Conservation (phyloP, 1,140 invertebrate genomes). For the Aplysia californica region DNA sequence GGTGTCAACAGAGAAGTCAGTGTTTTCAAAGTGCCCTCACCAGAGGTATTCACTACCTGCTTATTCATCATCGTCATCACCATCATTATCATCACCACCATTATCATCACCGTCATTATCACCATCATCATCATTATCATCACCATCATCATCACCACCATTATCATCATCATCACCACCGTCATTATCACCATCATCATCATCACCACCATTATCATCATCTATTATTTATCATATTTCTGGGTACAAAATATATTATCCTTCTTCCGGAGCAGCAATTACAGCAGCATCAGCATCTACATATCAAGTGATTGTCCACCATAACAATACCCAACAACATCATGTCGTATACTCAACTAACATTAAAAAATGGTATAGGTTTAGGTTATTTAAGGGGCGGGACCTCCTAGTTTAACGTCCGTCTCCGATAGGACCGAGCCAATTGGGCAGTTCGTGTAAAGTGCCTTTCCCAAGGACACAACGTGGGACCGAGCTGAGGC, state of each 20-base stretch:
- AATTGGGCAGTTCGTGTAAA: no score
- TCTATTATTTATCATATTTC: not conserved
- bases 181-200: conserved; percentile 22
- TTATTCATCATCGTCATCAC: conserved; percentile 25
- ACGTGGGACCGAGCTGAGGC: no score
- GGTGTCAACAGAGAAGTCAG: no score
- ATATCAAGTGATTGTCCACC: not conserved
- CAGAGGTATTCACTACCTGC: not conserved
- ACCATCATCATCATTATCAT: conserved; percentile 17
- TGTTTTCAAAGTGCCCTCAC: no score
- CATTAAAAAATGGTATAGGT: not conserved
- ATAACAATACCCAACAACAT: not conserved
- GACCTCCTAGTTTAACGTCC: no score
- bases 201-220: conserved; percentile 19
- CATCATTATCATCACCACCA: conserved; percentile 20
- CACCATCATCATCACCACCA: conserved; percentile 23
- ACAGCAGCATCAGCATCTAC: not conserved
- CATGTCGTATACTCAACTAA: not conserved
- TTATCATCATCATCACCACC: conserved; percentile 23
- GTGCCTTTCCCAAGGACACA: no score
- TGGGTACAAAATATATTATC: not conserved
- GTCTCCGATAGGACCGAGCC: no score
- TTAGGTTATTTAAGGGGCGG: no score
- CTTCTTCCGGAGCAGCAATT: not conserved
- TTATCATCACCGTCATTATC: conserved; percentile 17